These are phyloP conservation scores for Enteromius paludinosus DNA, from an alignment of 2,797 vertebrate species.

Conservation along the genomic window DNA sequence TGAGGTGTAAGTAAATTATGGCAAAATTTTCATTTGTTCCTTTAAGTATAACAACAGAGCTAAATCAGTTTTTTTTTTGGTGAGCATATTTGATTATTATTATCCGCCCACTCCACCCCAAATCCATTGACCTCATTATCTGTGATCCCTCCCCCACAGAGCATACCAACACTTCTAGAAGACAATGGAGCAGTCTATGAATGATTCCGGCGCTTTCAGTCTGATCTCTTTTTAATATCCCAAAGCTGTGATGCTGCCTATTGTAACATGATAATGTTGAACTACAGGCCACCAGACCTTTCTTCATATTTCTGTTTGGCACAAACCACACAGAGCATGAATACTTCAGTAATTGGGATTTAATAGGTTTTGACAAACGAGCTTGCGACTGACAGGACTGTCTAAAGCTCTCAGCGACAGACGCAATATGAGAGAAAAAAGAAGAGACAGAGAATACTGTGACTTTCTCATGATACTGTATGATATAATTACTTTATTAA, in stretches of 20 bases:
- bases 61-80: background rate
- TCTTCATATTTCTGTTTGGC: constrained; percentile 54
- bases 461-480: constrained; percentile 24
- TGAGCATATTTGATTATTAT: constrained; percentile 39
- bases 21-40: background rate
- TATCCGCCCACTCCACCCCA: constrained; percentile 36
- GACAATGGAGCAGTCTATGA: constrained; percentile 15
- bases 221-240: constrained; percentile 25
- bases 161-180: constrained; percentile 15
- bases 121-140: constrained; percentile 35
- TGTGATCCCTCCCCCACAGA: constrained; percentile 6
- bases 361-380: constrained; percentile 61
- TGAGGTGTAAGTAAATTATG: background rate
- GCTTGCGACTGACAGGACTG: constrained; percentile 51
- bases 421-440: constrained; percentile 16
- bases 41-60: background rate
- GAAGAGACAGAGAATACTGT: constrained; percentile 31
- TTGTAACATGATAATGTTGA: constrained; percentile 50
- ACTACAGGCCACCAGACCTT: constrained; percentile 38
- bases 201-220: constrained; percentile 8
- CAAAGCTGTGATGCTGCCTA: constrained; percentile 34
- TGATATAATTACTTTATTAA: background rate
- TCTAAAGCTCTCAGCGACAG: constrained; percentile 41
- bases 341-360: constrained; percentile 61
- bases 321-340: constrained; percentile 32